Conservation (phyloP, 2,113 vertebrate genomes). For the Coracopsis vasa region DNA sequence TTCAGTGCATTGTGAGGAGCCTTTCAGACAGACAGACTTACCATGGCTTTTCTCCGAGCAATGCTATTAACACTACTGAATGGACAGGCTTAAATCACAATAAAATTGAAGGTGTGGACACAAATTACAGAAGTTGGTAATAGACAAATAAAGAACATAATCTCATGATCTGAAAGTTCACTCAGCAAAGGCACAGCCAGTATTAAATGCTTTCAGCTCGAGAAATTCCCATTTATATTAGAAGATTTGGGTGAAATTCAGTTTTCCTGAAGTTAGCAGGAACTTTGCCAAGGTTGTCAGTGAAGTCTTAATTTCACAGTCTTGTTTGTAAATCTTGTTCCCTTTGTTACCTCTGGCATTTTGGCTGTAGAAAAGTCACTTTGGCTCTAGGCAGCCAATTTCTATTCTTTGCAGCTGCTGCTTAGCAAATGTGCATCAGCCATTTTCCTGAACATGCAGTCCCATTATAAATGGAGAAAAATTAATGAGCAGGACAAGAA, state of each 20-base stretch:
- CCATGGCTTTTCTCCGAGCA: background rate
- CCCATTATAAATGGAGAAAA: background rate
- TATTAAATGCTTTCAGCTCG: conserved; percentile 14
- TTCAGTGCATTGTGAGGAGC: background rate
- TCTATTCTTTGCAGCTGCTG: background rate
- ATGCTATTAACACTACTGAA: background rate
- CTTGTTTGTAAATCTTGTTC: background rate
- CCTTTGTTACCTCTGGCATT: background rate
- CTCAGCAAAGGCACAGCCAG: background rate
- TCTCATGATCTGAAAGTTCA: conserved; percentile 14
- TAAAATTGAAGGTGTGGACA: conserved; percentile 3
- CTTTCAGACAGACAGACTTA: background rate
- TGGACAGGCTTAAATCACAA: conserved; percentile 4
- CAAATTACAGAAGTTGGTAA: background rate
- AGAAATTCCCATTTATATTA: background rate
- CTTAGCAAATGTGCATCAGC: background rate
- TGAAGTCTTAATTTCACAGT: background rate
- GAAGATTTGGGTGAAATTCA: conserved; percentile 15
- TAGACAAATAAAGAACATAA: conserved; percentile 11
- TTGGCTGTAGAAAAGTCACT: background rate
- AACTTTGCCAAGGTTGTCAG: background rate
- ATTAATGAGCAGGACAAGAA: background rate
- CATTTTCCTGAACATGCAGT: background rate
- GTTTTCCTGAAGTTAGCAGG: conserved; percentile 3
- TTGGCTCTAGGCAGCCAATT: background rate